Conservation (phyloP, 2,113 vertebrate species). For the Chlorodrepanis virens region DNA sequence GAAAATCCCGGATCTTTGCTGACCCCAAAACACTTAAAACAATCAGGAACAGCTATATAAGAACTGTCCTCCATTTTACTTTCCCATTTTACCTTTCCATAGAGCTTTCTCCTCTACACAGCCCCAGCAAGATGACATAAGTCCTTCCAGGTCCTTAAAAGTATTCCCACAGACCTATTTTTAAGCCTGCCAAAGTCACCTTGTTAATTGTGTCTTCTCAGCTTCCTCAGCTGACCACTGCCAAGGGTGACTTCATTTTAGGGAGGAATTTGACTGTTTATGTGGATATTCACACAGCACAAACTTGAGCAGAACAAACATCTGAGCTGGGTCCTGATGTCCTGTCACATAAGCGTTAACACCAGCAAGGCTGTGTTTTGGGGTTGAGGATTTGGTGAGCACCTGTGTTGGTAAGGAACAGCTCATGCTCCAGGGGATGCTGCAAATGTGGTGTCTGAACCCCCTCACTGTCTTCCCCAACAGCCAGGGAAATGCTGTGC, state of each 20-base stretch:
- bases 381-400: neutral
- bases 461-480: too few species aligned
- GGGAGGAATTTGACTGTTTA: neutral
- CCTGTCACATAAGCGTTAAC: neutral
- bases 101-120: neutral
- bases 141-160: conserved; percentile 23
- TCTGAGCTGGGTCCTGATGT: neutral
- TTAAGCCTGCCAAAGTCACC: conserved; percentile 31
- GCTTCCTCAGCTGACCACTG: neutral
- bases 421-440: neutral
- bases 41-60: conserved; percentile 6
- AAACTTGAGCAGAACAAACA: neutral
- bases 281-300: neutral
- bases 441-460: neutral
- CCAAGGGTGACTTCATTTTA: neutral
- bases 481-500: neutral
- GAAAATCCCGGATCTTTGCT: conserved; percentile 17
- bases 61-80: neutral
- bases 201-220: neutral
- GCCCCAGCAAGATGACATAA: conserved; percentile 19
- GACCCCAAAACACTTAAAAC: conserved; percentile 40
- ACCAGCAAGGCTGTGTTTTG: neutral
- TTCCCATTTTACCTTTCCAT: neutral
- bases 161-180: conserved; percentile 17
- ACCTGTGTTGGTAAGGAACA: neutral